These are phyloP conservation scores for Molossus alvarezi DNA, from an alignment of 2,797 vertebrate species.

Conservation along the genomic window DNA sequence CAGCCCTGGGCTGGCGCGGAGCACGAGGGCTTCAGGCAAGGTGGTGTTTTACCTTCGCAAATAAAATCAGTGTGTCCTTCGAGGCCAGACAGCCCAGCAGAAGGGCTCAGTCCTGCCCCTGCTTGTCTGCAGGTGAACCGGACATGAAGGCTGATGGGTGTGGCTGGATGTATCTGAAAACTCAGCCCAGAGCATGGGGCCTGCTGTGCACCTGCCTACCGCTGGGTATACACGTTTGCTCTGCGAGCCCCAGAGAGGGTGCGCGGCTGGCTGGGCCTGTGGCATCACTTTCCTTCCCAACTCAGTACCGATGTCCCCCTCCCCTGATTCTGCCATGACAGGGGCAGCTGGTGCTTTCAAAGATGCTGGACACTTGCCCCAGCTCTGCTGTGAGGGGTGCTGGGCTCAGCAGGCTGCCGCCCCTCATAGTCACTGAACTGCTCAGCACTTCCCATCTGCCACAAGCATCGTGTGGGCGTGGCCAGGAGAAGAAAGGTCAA, in stretches of 20 bases:
- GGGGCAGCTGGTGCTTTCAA: not conserved
- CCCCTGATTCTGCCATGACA: not conserved
- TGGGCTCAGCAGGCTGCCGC: not conserved
- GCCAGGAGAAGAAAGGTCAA: not conserved
- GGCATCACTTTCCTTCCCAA: not conserved
- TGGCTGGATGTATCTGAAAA: constrained; percentile 66
- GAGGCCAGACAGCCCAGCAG: constrained; percentile 54
- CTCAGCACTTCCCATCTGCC: not conserved
- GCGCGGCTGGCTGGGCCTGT: not conserved
- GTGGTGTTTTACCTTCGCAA: constrained; percentile 15
- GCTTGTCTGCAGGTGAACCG: not conserved
- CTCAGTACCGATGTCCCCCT: not conserved
- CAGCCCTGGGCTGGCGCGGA: constrained; percentile 73
- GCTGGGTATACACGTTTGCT: constrained; percentile 38
- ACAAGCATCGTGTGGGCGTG: not conserved
- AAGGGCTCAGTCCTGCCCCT: not conserved
- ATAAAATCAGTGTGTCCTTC: constrained; percentile 5
- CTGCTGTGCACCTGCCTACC: not conserved
- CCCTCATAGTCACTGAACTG: not conserved
- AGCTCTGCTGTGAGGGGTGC: not conserved
- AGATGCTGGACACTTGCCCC: not conserved
- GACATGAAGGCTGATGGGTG: not conserved
- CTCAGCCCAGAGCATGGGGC: constrained; percentile 26
- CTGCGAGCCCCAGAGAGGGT: not conserved
- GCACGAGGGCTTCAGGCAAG: constrained; percentile 72